These are phyloP conservation scores for Malachius bipustulatus DNA, from an alignment of 2,888 invertebrate genomes.

Conservation along the genomic window DNA sequence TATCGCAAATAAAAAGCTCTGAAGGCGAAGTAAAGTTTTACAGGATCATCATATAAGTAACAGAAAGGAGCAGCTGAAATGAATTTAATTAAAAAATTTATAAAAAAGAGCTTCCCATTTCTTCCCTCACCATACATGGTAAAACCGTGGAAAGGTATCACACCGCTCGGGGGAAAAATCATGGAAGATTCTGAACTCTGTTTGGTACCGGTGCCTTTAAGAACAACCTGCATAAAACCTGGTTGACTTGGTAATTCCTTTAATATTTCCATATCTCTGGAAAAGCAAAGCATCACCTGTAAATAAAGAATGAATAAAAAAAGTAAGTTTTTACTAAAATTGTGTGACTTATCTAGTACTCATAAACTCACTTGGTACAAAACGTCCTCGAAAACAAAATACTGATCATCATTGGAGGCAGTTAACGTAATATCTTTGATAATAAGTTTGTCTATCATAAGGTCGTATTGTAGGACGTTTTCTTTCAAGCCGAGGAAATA, in stretches of 20 bases:
- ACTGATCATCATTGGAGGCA: constrained; percentile 94
- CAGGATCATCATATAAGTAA: constrained; percentile 81
- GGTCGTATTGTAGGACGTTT: constrained; percentile 74
- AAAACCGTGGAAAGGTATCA: constrained; percentile 94
- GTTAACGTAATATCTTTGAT: constrained; percentile 94
- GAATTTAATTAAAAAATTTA: too few relatives aligned
- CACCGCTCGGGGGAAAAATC: constrained; percentile 84
- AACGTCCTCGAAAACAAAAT: constrained; percentile 94
- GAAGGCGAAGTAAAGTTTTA: constrained; percentile 79
- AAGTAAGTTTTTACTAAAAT: too few relatives aligned
- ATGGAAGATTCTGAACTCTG: constrained; percentile 57
- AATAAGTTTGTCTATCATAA: constrained; percentile 87
- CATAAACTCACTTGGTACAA: constrained; percentile 75
- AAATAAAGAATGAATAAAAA: too few relatives aligned
- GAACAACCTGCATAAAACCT: constrained; percentile 56
- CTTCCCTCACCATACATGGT: constrained; percentile 80
- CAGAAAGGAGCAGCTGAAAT: constrained; percentile 84
- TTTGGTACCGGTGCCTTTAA: constrained; percentile 67
- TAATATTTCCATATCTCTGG: constrained; percentile 72
- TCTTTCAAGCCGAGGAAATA: constrained; percentile 73
- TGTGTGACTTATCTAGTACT: too few relatives aligned
- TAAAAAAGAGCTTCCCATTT: too few relatives aligned
- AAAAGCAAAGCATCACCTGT: constrained; percentile 78
- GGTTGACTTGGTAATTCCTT: constrained; percentile 54
- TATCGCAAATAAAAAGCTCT: constrained; percentile 83